phyloP scores from a whole-genome alignment of 2,113 vertebrate genomes.

The Capreolus pygargus region DNA sequence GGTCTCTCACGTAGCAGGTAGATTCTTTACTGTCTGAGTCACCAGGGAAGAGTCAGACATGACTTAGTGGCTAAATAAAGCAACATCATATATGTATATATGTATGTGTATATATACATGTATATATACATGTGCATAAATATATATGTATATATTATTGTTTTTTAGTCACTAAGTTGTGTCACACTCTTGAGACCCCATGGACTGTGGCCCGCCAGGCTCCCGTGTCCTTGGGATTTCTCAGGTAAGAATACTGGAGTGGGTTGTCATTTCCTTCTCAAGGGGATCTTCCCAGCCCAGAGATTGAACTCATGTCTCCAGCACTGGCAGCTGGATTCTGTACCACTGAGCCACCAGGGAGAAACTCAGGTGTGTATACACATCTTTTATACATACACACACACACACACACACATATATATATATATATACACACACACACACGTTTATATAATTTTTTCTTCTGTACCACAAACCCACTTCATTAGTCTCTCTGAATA shows the following conservation, averaged over 20 bases:
- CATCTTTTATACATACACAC: neutral
- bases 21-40: neutral
- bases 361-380: neutral
- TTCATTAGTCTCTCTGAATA: neutral
- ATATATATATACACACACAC: fast-evolving
- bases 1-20: neutral
- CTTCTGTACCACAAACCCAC: neutral
- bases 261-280: neutral
- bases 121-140: too few relatives aligned
- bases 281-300: neutral
- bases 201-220: neutral
- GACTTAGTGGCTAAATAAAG: neutral
- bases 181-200: neutral
- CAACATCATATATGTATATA: neutral
- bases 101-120: too few relatives aligned
- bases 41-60: neutral
- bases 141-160: neutral
- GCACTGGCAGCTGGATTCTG: neutral
- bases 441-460: neutral
- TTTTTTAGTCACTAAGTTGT: fast-evolving
- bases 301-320: neutral
- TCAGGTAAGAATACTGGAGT: neutral
- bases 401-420: fast-evolving
- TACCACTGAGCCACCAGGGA: neutral
- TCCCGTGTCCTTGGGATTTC: neutral